These are phyloP conservation scores for Odontophorus gujanensis DNA, from an alignment of 2,113 vertebrate species.

Conservation along the genomic window DNA sequence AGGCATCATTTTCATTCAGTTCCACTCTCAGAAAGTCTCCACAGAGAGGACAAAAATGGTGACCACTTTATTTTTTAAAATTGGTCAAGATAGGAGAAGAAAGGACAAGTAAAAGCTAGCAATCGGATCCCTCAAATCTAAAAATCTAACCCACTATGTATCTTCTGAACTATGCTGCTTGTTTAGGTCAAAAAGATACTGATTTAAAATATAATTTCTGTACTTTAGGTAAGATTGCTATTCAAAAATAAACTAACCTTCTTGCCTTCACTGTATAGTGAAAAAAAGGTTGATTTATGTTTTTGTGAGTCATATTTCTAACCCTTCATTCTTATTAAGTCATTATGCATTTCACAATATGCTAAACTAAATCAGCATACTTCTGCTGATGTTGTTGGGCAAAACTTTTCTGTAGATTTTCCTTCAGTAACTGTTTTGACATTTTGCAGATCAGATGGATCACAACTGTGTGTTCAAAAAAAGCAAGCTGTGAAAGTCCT, in stretches of 20 bases:
- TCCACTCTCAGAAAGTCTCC: neutral
- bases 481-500: slow-evolving; percentile 30
- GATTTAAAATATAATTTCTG: neutral
- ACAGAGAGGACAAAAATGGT: neutral
- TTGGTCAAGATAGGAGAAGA: neutral
- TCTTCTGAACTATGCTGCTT: neutral
- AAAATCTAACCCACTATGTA: neutral
- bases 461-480: neutral
- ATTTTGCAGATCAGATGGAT: slow-evolving; percentile 26
- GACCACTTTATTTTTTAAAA: neutral
- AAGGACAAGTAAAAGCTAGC: neutral
- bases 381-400: neutral
- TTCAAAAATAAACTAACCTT: neutral
- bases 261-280: neutral
- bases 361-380: neutral
- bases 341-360: neutral
- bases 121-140: neutral
- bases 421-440: slow-evolving; percentile 12
- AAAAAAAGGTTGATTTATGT: neutral
- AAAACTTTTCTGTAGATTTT: slow-evolving; percentile 40
- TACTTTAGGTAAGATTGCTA: neutral
- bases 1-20: neutral
- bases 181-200: neutral
- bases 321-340: slow-evolving; percentile 9
- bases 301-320: neutral